Conservation (phyloP, 1,140 invertebrate species). For the Listronotus oregonensis region DNA sequence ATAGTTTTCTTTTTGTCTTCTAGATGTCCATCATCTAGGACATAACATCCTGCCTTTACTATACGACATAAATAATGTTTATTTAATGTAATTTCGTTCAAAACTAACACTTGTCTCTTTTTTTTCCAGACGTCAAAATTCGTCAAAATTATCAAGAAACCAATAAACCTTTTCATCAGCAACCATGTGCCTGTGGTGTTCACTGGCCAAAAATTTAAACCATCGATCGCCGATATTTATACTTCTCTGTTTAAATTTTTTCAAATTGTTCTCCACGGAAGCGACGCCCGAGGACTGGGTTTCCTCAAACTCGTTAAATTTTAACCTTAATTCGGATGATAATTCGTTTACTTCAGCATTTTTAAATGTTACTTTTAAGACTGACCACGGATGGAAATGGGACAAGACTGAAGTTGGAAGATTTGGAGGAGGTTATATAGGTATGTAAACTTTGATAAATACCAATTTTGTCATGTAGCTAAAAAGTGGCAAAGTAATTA, state of each 20-base stretch:
- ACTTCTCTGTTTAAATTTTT: constrained; percentile 5
- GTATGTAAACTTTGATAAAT: constrained; percentile 31
- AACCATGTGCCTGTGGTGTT: background rate
- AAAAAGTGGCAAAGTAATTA: too few species aligned
- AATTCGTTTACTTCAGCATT: constrained; percentile 51
- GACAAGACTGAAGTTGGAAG: constrained; percentile 66
- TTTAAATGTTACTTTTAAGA: constrained; percentile 56
- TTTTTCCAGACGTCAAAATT: constrained; percentile 12
- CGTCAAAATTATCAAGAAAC: constrained; percentile 1
- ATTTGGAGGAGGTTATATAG: constrained; percentile 70
- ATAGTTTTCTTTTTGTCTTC: too few species aligned
- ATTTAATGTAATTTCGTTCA: too few species aligned
- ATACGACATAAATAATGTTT: too few species aligned
- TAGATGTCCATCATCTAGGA: too few species aligned
- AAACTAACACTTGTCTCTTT: background rate
- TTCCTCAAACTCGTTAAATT: constrained; percentile 39
- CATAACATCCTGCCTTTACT: too few species aligned
- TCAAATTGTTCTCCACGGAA: constrained; percentile 10
- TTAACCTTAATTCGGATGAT: constrained; percentile 42
- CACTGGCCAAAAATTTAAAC: background rate
- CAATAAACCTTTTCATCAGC: constrained; percentile 15
- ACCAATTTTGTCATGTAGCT: too few species aligned
- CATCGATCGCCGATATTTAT: constrained; percentile 3
- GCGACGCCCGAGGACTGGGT: constrained; percentile 44
- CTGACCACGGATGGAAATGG: constrained; percentile 46